Evolutionary conservation across 2,113 vertebrate species (phyloP).

Genomic region (Martes martes): DNA sequence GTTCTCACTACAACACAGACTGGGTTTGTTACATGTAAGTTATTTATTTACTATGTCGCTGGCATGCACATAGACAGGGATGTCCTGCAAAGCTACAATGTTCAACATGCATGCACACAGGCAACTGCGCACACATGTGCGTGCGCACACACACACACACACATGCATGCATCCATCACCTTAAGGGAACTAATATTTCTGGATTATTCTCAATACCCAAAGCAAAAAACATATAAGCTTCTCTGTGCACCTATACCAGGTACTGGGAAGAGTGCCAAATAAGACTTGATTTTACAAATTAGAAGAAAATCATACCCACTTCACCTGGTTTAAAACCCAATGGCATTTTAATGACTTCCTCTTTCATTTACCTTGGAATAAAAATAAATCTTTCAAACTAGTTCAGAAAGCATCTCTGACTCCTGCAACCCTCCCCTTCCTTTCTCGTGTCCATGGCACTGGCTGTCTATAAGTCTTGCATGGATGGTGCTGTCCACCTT

Average conservation of each 20-base stretch:
- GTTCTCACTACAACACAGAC: background rate
- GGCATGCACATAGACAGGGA: accelerated
- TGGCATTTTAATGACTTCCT: background rate
- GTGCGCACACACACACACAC: too few species aligned
- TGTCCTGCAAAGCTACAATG: background rate
- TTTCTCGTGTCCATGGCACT: accelerated
- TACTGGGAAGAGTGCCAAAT: background rate
- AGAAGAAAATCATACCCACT: background rate
- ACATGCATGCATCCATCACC: too few species aligned
- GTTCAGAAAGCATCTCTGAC: background rate
- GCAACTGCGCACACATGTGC: accelerated
- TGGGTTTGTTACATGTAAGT: background rate
- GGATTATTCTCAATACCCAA: background rate
- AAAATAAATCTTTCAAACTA: background rate
- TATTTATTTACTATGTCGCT: background rate
- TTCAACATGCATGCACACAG: background rate
- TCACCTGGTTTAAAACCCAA: background rate
- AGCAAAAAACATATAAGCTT: background rate
- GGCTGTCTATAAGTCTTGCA: accelerated
- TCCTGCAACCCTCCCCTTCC: accelerated
- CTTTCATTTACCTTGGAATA: background rate
- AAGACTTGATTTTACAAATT: background rate
- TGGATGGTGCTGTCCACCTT: accelerated
- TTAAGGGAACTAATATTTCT: too few species aligned
- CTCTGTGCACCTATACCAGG: accelerated